Evolutionary conservation across 2,113 vertebrate species (phyloP), one percentile per base, ranked within the genome.

Genomic region (Scartelaos histophorus): DNA sequence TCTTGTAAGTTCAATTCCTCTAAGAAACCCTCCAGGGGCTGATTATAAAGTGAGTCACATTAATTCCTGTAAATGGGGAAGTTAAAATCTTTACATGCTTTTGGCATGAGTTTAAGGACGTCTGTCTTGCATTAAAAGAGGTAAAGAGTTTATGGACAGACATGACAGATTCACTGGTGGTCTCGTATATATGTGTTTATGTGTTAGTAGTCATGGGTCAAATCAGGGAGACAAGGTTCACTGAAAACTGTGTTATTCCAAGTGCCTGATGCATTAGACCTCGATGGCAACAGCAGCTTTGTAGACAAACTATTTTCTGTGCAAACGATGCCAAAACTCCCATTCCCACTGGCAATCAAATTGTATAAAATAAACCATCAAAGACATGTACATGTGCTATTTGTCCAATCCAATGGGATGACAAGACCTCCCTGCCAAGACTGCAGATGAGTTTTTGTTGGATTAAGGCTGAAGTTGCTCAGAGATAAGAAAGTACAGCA

Each of bases 371-470:
- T 34, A 29, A 80, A 69, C 45, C 53, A 60, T 69, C 61, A 79
- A 76, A 73, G 24, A n/a, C 49, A 64, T 70, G n/a, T 15, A 45
- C 38, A 47, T 47, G 29, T 29, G 22, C 47, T 66, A 24, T 54
- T 67, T 77, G 69, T 80, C 61, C 67, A 66, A 58, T 10, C 56
- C n/a, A 77, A 74, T 69, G 71, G 38, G 56, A 73, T 43, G 16
- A 34, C 24, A 24, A 17, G 75, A 38, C 1, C 6, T 70, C 15
- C 49, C 56, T 70, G 74, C 80, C 84, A 83, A 79, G 73, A 69
- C 66, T 57, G 60, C 65, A 79, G 66, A 83, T 46, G 34, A 74
- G 53, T 80, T 90, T 87, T 86, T n/a, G 47, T 82, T 89, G 78
- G 84, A 81, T 54, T 64, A 69, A 61, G 71, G 43, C 67, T 69